A percentile compares a stretch with the other conserved stretches of the same genome.
These are phyloP conservation scores for Dichetophora obliterata DNA, from an alignment of 2,888 invertebrate species.

Conservation along the genomic window DNA sequence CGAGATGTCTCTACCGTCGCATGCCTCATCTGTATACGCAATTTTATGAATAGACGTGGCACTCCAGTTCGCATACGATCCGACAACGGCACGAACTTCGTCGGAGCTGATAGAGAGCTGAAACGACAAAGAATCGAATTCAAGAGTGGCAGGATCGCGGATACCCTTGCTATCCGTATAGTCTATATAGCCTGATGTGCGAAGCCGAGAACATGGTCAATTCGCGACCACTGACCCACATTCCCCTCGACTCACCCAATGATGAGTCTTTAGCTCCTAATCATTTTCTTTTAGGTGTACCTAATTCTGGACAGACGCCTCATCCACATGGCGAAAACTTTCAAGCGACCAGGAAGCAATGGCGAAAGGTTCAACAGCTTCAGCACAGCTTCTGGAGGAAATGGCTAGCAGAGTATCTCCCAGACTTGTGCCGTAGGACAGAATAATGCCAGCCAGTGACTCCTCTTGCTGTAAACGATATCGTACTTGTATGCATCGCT, in stretches of 20 bases:
- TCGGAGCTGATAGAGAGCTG: conserved; percentile 33
- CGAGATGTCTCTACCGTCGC: not conserved
- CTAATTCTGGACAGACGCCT: conserved; percentile 38
- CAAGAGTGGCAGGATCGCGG: conserved; percentile 6
- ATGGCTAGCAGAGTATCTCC: no score
- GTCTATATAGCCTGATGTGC: no score
- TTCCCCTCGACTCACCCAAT: no score
- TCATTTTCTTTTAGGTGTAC: no score
- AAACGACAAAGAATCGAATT: conserved; percentile 26
- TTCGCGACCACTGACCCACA: conserved; percentile 36
- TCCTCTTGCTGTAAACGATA: no score
- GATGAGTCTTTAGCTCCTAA: conserved; percentile 40
- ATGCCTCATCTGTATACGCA: not conserved
- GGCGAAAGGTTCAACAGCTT: not conserved
- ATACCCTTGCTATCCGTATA: conserved; percentile 29
- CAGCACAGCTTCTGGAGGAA: not conserved
- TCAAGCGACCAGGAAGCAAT: not conserved
- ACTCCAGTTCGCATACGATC: conserved; percentile 27
- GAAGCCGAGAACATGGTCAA: no score
- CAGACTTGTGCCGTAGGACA: not conserved
- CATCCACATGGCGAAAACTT: not conserved
- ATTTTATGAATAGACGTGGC: no score
- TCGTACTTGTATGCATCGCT: no score
- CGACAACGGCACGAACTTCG: conserved; percentile 39
- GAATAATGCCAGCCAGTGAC: not conserved